Evolutionary conservation across 2,797 vertebrate genomes (phyloP), one percentile per base, ranked within the genome.

Genomic region (Ispidina picta): DNA sequence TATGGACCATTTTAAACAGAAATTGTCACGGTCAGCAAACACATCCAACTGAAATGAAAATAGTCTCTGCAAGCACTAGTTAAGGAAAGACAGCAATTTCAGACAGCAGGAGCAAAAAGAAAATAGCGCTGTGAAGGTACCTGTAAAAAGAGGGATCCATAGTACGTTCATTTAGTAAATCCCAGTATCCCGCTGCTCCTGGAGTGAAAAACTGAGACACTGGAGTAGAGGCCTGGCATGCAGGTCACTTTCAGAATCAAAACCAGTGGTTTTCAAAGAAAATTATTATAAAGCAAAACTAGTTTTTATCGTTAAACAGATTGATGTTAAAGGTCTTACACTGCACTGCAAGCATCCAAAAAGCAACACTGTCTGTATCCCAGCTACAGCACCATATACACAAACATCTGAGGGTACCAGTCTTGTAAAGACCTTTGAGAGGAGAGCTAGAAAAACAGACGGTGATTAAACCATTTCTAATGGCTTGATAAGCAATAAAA

Each of bases 1-100:
- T 31, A n/a, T 8, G 51, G 73, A 66, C 31, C 58, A 41, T 59
- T 92, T 88, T 35, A 85, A 95, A 93, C 74, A 64, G 72, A 84
- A 91, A 72, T 18, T 22, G 75, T 23, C 70, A 55, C 1, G 6
- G 71, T 76, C 92, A 80, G 75, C 69, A 88, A 78, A 88, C 52
- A 77, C 26, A 73, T 21, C n/a, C 20, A 41, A 25, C 39, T 66
- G 76, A 72, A 89, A 91, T 6, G 43, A 62, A 74, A 94, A 58
- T 31, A 62, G 20, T 49, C 52, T 52, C 71, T 85, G 84, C 46
- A 65, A 74, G 31, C 39, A 44, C 13, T 51, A 16, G 23, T 54
- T 83, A 19, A 3, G 26, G 63, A 65, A 76, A 78, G 51, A 52
- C 68, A 79, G 82, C 82, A 86, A 66, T 94, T 89, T 73, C 39